These are phyloP conservation scores for Elysia crispata DNA, from an alignment of 2,888 invertebrate species.

Conservation along the genomic window DNA sequence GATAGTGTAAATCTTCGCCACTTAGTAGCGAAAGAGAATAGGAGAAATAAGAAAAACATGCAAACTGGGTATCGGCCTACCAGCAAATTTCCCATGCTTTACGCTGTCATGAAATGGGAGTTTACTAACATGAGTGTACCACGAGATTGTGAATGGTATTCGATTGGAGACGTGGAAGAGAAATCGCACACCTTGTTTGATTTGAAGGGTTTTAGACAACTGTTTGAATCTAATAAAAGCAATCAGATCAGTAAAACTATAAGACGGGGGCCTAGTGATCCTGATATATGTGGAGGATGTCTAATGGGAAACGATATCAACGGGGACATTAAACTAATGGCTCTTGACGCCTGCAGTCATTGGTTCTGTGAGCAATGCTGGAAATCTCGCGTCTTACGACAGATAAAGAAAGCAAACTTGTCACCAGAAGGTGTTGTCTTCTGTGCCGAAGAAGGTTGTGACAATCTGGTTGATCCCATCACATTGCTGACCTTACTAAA, in stretches of 20 bases:
- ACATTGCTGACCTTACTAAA: background rate
- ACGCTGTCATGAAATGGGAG: background rate
- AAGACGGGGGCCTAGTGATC: background rate
- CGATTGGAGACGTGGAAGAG: too few relatives aligned
- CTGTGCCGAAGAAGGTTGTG: constrained; percentile 13
- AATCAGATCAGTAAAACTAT: too few relatives aligned
- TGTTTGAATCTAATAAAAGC: too few relatives aligned
- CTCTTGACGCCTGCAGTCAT: constrained; percentile 17
- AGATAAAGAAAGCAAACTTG: background rate
- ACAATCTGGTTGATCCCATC: background rate
- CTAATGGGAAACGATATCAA: too few relatives aligned
- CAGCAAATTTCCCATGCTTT: background rate
- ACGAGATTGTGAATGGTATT: constrained; percentile 16
- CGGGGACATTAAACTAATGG: background rate
- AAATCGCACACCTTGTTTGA: too few relatives aligned
- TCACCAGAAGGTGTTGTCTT: background rate
- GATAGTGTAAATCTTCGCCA: background rate
- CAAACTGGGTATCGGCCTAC: background rate
- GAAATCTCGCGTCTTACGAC: background rate
- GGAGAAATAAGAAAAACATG: too few relatives aligned
- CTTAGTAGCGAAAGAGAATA: too few relatives aligned
- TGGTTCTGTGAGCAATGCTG: constrained; percentile 40
- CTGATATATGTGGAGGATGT: constrained; percentile 23
- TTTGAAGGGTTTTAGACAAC: too few relatives aligned
- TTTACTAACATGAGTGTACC: background rate